These are phyloP conservation scores for Cranoglanis bouderius DNA, from an alignment of 2,113 vertebrate genomes.

Conservation along the genomic window DNA sequence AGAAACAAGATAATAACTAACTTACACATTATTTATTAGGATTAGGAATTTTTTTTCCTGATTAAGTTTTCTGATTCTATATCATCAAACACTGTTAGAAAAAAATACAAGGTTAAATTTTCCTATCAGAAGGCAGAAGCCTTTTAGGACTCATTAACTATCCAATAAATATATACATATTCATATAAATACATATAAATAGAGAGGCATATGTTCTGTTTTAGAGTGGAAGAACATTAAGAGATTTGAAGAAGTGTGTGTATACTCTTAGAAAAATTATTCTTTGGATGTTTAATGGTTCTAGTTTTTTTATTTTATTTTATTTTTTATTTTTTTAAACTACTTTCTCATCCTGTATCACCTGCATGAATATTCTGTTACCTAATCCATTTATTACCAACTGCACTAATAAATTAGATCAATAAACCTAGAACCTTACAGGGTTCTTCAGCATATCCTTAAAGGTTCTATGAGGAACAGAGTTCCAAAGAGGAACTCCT, in stretches of 20 bases:
- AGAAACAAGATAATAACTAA: background rate
- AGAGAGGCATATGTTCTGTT: background rate
- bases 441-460: background rate
- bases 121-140: background rate
- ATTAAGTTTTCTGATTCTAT: background rate
- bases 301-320: background rate
- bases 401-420: background rate
- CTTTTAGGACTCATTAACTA: background rate
- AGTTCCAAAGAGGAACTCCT: background rate
- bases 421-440: background rate
- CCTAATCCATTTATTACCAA: background rate
- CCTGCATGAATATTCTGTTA: background rate
- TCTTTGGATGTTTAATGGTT: background rate
- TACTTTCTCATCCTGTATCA: background rate
- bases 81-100: background rate
- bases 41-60: too few relatives aligned
- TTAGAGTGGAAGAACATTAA: background rate
- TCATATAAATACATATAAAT: too few relatives aligned
- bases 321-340: background rate
- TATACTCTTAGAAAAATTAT: background rate
- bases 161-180: too few relatives aligned
- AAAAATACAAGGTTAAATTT: too few relatives aligned
- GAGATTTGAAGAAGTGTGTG: background rate
- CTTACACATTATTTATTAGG: background rate
- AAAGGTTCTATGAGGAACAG: background rate